Percentiles rank a stretch among this genome's conserved stretches.
These are phyloP conservation scores for Aplocera efformata DNA, from an alignment of 2,888 invertebrate species.

Conservation along the genomic window DNA sequence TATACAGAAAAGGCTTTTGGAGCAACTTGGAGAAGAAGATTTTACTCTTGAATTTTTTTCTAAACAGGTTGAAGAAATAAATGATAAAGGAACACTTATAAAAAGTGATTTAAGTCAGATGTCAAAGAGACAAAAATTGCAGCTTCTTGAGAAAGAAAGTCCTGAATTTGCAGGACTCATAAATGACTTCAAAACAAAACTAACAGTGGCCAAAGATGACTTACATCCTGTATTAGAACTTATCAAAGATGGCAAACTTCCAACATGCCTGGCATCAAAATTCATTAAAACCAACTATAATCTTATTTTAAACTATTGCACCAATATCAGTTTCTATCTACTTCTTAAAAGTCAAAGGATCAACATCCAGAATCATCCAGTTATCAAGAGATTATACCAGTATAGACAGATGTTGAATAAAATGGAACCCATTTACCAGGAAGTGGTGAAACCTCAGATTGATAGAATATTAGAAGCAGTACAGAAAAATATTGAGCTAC, in stretches of 20 bases:
- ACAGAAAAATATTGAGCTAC: conserved; percentile 60
- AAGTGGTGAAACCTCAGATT: conserved; percentile 84
- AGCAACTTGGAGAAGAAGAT: conserved; percentile 89
- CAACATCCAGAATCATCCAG: conserved; percentile 91
- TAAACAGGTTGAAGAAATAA: conserved; percentile 56
- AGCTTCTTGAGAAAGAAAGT: conserved; percentile 90
- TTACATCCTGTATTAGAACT: conserved; percentile 85
- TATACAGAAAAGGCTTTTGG: conserved; percentile 87
- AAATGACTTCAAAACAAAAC: conserved; percentile 87
- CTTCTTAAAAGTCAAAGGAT: conserved; percentile 88
- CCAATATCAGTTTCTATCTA: conserved; percentile 92
- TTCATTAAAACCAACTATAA: conserved; percentile 87
- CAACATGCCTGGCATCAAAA: conserved; percentile 83
- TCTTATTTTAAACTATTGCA: conserved; percentile 88
- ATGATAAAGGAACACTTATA: conserved; percentile 80
- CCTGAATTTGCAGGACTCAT: conserved; percentile 91
- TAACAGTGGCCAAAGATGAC: conserved; percentile 83
- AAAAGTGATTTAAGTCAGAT: conserved; percentile 89
- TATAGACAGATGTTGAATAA: conserved; percentile 88
- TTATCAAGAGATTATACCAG: conserved; percentile 90
- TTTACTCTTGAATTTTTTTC: conserved; percentile 82
- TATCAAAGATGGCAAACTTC: conserved; percentile 81
- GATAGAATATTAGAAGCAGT: conserved; percentile 81
- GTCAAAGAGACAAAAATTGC: conserved; percentile 87
- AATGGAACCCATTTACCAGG: conserved; percentile 85